These are phyloP conservation scores for Protonemura montana DNA, from an alignment of 2,888 invertebrate species.

Conservation along the genomic window DNA sequence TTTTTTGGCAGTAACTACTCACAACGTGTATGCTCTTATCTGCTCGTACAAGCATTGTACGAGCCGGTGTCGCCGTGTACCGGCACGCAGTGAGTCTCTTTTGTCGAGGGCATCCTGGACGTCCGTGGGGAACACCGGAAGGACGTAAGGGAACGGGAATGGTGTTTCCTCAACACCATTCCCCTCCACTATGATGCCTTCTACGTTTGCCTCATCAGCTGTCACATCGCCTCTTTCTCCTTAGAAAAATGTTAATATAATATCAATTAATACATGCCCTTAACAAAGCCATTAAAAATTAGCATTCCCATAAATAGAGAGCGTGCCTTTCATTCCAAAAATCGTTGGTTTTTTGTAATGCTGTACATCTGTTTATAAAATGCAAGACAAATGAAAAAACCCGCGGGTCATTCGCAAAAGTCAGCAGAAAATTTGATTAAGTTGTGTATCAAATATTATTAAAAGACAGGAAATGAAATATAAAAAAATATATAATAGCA, in stretches of 20 bases:
- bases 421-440: neutral
- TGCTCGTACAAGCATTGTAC: neutral
- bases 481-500: neutral
- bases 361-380: neutral
- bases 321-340: neutral
- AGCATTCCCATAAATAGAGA: neutral
- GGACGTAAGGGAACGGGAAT: neutral
- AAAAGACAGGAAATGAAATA: neutral
- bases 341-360: neutral
- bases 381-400: neutral
- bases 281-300: neutral
- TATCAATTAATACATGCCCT: constrained; percentile 12
- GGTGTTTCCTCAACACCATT: neutral
- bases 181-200: neutral
- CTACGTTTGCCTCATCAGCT: neutral
- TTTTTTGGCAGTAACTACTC: constrained; percentile 9
- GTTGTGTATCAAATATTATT: neutral
- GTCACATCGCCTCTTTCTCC: neutral
- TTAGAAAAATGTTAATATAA: neutral
- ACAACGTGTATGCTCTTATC: constrained; percentile 7
- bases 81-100: neutral
- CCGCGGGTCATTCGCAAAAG: too few relatives aligned
- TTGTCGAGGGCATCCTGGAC: neutral
- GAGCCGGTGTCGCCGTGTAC: constrained; percentile 12
- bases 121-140: constrained; percentile 12